Evolutionary conservation across 2,888 invertebrate species (phyloP).

Genomic region (Mellilla xanthometata): DNA sequence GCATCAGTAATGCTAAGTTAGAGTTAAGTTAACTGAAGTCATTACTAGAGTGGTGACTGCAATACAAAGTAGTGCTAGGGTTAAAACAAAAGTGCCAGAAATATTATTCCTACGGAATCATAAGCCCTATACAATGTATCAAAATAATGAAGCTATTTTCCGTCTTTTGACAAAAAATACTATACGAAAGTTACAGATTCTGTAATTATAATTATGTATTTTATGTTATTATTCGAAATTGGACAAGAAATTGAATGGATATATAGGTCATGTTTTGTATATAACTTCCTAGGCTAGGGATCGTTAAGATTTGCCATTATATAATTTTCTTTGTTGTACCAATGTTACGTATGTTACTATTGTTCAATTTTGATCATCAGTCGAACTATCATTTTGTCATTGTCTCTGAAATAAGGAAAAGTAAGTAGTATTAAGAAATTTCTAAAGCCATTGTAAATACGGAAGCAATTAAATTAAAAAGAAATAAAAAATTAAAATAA

Average conservation of each 20-base stretch:
- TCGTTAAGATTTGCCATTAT: conserved; percentile 35
- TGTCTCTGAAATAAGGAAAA: conserved; percentile 13
- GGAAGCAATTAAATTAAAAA: too few relatives aligned
- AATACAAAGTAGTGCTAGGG: conserved; percentile 38
- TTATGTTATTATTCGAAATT: too few relatives aligned
- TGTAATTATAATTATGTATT: too few relatives aligned
- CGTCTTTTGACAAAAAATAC: too few relatives aligned
- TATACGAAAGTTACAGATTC: too few relatives aligned
- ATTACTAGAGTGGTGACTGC: conserved; percentile 49
- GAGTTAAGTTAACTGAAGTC: conserved; percentile 19
- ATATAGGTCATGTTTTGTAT: conserved; percentile 28
- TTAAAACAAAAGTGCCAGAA: conserved; percentile 75
- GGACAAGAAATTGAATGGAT: conserved; percentile 1
- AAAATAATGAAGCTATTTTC: too few relatives aligned
- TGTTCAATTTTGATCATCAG: conserved; percentile 41
- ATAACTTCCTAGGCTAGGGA: conserved; percentile 26
- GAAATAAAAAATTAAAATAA: too few relatives aligned
- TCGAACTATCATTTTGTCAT: conserved; percentile 44
- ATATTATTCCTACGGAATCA: conserved; percentile 26
- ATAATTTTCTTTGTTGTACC: conserved; percentile 29
- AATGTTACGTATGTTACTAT: conserved; percentile 29
- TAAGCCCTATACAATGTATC: conserved; percentile 1
- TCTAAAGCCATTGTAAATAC: too few relatives aligned
- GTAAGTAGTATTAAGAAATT: too few relatives aligned
- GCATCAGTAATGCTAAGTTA: conserved; percentile 46